These are phyloP conservation scores for Pseudomyrmex concolor DNA, from an alignment of 1,140 invertebrate genomes.

Conservation along the genomic window DNA sequence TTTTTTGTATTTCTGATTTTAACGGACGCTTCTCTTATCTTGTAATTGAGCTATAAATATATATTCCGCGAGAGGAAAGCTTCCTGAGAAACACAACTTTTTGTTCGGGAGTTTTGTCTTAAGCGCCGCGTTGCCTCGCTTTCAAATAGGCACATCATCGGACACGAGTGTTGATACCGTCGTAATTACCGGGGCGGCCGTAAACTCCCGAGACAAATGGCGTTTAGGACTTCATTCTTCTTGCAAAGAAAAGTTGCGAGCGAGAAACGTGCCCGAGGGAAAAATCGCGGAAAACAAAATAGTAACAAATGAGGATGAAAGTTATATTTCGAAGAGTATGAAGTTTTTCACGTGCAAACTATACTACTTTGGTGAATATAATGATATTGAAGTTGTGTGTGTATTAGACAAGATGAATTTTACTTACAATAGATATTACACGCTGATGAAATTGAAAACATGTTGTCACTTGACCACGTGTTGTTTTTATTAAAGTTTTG, in stretches of 20 bases:
- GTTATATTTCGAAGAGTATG: conserved; percentile 64
- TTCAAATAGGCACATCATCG: conserved; percentile 71
- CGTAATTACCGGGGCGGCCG: conserved; percentile 65
- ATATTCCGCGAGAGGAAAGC: too few species aligned
- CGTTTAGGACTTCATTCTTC: conserved; percentile 68
- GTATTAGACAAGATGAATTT: too few species aligned
- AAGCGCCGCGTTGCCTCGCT: conserved; percentile 40
- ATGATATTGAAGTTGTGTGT: too few species aligned
- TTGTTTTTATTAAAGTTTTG: conserved; percentile 81
- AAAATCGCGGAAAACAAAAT: conserved; percentile 47
- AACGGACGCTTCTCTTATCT: too few species aligned
- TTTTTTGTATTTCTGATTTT: not conserved
- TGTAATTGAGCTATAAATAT: too few species aligned
- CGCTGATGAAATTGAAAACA: too few species aligned
- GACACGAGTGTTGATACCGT: conserved; percentile 72
- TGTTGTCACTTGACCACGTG: too few species aligned
- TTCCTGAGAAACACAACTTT: not conserved
- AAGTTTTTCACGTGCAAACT: too few species aligned
- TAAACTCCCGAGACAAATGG: conserved; percentile 76
- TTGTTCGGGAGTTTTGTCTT: conserved; percentile 17
- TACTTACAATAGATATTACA: too few species aligned
- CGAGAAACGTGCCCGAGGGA: conserved; percentile 35
- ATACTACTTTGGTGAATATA: too few species aligned
- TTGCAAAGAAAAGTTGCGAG: conserved; percentile 19
- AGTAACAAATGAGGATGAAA: conserved; percentile 33